A percentile compares a stretch with the other conserved stretches of the same genome.
Conservation (phyloP, 2,797 vertebrate species). For the Gymnothorax javanicus region DNA sequence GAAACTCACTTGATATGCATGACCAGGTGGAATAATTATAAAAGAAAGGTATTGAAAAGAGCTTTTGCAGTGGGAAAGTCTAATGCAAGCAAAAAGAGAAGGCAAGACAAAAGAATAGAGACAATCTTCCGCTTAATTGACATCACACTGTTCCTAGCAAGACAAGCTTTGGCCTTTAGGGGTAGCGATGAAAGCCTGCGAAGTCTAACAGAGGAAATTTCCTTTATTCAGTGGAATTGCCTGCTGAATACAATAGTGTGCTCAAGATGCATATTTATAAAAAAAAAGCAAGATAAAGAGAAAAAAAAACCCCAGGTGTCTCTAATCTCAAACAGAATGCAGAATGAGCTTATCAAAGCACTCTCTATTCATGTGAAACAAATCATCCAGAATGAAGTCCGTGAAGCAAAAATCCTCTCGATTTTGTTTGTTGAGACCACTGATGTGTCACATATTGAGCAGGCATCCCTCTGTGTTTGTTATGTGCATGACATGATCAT, state of each 20-base stretch:
- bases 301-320: conserved; percentile 21
- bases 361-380: neutral
- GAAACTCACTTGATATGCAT: conserved; percentile 18
- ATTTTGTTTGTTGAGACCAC: conserved; percentile 29
- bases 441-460: conserved; percentile 17
- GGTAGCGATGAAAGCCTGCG: conserved; percentile 23
- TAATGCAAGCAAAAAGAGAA: conserved; percentile 21
- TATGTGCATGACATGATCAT: conserved; percentile 29
- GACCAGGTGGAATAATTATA: conserved; percentile 18
- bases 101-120: conserved; percentile 19
- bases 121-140: conserved; percentile 19
- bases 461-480: conserved; percentile 15
- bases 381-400: conserved; percentile 5
- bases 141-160: too few relatives aligned
- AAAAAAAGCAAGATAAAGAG: conserved; percentile 19
- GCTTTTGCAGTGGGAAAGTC: conserved; percentile 12
- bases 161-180: conserved; percentile 24
- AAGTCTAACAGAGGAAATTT: conserved; percentile 36
- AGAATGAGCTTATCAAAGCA: conserved; percentile 24
- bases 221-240: conserved; percentile 20
- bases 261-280: conserved; percentile 30
- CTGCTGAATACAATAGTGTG: conserved; percentile 20
- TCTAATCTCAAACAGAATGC: conserved; percentile 31
- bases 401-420: conserved; percentile 5
- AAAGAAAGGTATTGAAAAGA: conserved; percentile 14